Evolutionary conservation across 2,888 invertebrate genomes (phyloP), one percentile per base, ranked within the genome.

Genomic region (Drosophila melanosoma): DNA sequence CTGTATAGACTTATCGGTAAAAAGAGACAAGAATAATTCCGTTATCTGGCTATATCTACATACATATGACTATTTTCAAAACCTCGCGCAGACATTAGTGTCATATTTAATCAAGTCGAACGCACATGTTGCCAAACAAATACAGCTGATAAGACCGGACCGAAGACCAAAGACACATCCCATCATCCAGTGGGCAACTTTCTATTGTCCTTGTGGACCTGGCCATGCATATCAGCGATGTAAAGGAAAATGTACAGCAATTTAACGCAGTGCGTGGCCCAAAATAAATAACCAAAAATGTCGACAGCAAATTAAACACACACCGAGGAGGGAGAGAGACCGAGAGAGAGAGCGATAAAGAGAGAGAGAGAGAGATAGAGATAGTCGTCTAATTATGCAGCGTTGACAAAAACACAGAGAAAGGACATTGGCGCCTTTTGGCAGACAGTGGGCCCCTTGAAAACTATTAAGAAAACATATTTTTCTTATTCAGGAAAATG

Each of bases 391-490:
- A 87, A 89, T 83, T 83, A 89, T 89, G 83, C 86, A 87, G 88
- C 88, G 83, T 75, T 87, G 83, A 83, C 88, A 87, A 87, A 84
- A 87, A 63, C 69, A 60, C 78, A 66, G 40, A 35, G 42, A 67
- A 17, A 32, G 36, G 38, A 61, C 65, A 60, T 54, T 53, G 82
- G 83, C 87, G 87, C 85, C 84, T 73, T 79, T 79, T 45, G 23
- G 45, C 23, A 45, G 15, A 45, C 38, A 45, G 11, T 54, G 56
- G 40, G 35, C 20, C 62, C 63, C 62, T 65, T 69, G 76, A 65
- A 76, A 83, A 82, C 83, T 89, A 79, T 87, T 87, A 82, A 69
- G 79, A 82, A 89, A 73, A 85, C 88, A 87, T 85, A 89, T 89
- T 82, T 87, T 75, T 73, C 61, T 65, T 81, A 61, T 66, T 58